Evolutionary conservation across 35 echinoderm and acorn worm genomes (phyloP).

Genomic region (Stichopus chloronotus): DNA sequence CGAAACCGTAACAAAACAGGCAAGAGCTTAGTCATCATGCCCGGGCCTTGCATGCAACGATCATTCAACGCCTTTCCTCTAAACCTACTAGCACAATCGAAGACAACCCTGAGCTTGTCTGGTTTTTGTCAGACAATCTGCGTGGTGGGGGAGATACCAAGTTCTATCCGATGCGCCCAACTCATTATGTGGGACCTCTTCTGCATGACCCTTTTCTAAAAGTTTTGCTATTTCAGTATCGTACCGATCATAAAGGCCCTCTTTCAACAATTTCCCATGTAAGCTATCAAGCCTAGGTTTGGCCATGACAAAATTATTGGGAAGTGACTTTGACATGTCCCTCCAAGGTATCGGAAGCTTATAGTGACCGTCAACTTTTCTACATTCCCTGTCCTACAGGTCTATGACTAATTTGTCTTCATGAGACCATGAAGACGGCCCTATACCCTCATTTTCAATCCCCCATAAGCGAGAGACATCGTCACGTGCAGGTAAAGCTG

Average conservation of each 20-base stretch:
- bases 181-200: background rate
- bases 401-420: no score
- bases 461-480: slow-evolving; percentile 22
- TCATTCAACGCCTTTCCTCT: no score
- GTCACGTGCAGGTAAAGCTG: background rate
- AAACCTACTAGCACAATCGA: slow-evolving; percentile 52
- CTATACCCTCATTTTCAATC: background rate
- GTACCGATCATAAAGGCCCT: slow-evolving; percentile 1
- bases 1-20: no score
- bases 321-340: background rate
- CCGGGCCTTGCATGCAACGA: no score
- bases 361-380: slow-evolving; percentile 46
- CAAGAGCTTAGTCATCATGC: no score
- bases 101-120: slow-evolving; percentile 38
- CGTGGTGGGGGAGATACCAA: slow-evolving; percentile 62
- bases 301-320: slow-evolving; percentile 30
- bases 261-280: background rate
- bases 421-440: background rate
- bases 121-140: slow-evolving; percentile 25
- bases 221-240: slow-evolving; percentile 28
- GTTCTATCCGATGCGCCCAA: background rate
- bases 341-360: slow-evolving; percentile 34
- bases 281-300: slow-evolving; percentile 23
- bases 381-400: slow-evolving; percentile 13
- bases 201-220: background rate